Conservation (phyloP, 2,113 vertebrate species). For the Marmota monax region DNA sequence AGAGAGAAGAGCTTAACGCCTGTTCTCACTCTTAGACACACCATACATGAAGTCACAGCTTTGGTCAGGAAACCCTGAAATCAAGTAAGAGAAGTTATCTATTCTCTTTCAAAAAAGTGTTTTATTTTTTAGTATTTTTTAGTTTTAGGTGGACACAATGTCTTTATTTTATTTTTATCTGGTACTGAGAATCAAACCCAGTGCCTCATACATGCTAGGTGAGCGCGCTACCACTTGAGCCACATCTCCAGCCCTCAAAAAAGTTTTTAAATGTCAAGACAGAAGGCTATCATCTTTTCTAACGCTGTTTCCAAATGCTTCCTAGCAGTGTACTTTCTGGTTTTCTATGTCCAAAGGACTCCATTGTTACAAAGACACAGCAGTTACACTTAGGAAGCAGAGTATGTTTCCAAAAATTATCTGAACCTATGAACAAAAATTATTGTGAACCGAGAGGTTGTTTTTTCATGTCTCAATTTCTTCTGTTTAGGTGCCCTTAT, state of each 20-base stretch:
- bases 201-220: no score
- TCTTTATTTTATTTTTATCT: no score
- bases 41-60: not conserved
- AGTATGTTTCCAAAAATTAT: slow-evolving; percentile 6
- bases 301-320: not conserved
- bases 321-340: not conserved
- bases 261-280: not conserved
- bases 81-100: slow-evolving; percentile 16
- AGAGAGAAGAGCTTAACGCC: not conserved
- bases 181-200: no score
- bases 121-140: not conserved
- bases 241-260: not conserved
- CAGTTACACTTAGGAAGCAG: not conserved
- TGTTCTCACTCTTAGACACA: not conserved
- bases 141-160: no score
- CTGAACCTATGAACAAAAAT: not conserved
- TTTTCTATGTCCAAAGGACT: not conserved
- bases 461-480: slow-evolving; percentile 44
- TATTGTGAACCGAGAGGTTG: not conserved
- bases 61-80: slow-evolving; percentile 21
- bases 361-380: not conserved
- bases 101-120: slow-evolving; percentile 34
- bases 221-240: no score
- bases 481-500: slow-evolving; percentile 91
- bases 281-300: not conserved